These are phyloP conservation scores for Antigone vipio DNA, from an alignment of 2,113 vertebrate genomes.

Conservation along the genomic window DNA sequence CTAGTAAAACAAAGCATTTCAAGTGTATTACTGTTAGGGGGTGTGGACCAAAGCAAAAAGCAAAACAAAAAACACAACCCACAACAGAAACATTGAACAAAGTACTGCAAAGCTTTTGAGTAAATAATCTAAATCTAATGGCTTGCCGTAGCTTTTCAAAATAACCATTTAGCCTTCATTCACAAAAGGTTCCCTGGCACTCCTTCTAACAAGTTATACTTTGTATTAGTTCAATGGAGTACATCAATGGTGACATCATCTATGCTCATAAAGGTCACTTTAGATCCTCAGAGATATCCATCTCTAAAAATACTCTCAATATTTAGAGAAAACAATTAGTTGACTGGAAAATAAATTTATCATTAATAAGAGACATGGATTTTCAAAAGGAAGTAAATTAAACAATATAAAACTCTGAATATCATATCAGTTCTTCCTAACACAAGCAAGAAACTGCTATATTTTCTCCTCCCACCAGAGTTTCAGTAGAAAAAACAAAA, in stretches of 20 bases:
- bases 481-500: background rate
- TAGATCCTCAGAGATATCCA: background rate
- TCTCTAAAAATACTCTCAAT: background rate
- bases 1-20: slow-evolving; percentile 57
- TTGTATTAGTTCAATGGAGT: background rate
- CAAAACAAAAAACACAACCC: background rate
- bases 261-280: background rate
- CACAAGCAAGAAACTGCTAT: background rate
- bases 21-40: background rate
- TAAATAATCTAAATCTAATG: background rate
- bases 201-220: background rate
- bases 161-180: background rate
- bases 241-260: background rate
- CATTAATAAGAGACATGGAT: background rate
- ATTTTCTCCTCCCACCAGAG: background rate
- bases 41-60: background rate
- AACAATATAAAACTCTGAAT: background rate
- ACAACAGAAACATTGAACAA: background rate
- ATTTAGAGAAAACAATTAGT: background rate
- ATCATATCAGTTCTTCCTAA: background rate
- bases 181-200: background rate
- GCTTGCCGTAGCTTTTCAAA: background rate
- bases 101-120: background rate
- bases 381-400: background rate
- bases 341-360: background rate